Evolutionary conservation across 2,888 invertebrate genomes (phyloP).

Genomic region (Ichneumon xanthorius): DNA sequence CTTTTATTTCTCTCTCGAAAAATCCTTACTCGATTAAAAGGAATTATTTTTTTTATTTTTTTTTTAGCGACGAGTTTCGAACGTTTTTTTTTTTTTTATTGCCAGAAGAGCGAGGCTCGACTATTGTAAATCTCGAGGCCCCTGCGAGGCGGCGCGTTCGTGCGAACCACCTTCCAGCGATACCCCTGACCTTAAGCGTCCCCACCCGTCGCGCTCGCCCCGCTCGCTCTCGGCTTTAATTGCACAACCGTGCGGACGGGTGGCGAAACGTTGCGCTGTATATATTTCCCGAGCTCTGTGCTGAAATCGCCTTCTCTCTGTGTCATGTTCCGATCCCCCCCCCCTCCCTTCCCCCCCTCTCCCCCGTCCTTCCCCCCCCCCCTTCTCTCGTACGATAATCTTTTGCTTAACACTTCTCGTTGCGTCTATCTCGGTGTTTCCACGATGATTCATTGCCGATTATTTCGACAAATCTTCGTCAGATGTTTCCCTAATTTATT

Average conservation of each 20-base stretch:
- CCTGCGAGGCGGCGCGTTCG: conserved; percentile 20
- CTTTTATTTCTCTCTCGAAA: too few species aligned
- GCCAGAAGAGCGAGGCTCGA: background rate
- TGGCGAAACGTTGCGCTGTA: conserved; percentile 78
- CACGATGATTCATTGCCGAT: conserved; percentile 30
- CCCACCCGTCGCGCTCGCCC: conserved; percentile 55
- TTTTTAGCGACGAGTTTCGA: background rate
- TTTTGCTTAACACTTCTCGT: conserved; percentile 12
- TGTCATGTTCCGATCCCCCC: conserved; percentile 36
- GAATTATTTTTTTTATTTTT: background rate
- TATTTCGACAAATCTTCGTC: background rate
- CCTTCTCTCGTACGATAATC: background rate
- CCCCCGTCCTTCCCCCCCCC: conserved; percentile 1
- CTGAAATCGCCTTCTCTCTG: conserved; percentile 58
- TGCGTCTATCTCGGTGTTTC: background rate
- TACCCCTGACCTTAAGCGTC: conserved; percentile 83
- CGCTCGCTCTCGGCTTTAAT: conserved; percentile 73
- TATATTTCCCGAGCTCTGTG: conserved; percentile 41
- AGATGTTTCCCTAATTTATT: conserved; percentile 2
- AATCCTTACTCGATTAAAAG: background rate
- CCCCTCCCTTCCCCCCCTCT: conserved; percentile 9
- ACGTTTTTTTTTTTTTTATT: conserved; percentile 3
- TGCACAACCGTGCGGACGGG: conserved; percentile 77
- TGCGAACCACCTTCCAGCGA: conserved; percentile 70
- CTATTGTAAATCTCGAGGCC: conserved; percentile 3